Conservation (phyloP, 2,113 vertebrate species). For the Calonectris borealis region DNA sequence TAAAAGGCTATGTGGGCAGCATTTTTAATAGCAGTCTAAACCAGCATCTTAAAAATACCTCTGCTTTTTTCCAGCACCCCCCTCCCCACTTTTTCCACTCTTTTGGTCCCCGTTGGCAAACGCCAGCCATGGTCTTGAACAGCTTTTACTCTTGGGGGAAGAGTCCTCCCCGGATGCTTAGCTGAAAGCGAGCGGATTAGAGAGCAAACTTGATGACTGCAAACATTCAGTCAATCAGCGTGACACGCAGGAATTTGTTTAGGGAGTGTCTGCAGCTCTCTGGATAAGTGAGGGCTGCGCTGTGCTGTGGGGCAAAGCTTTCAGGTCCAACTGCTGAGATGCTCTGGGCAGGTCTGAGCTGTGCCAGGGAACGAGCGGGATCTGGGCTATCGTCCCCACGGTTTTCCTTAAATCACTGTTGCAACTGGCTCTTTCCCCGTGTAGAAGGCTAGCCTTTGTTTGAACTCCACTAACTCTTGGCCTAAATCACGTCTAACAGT, state of each 20-base stretch:
- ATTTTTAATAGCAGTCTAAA: constrained; percentile 87
- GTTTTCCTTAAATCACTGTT: background rate
- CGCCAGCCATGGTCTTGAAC: background rate
- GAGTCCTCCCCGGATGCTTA: background rate
- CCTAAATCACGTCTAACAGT: background rate
- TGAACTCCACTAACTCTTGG: background rate
- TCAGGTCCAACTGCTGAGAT: background rate
- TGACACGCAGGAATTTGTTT: background rate
- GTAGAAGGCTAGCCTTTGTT: background rate
- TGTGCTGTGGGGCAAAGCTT: background rate
- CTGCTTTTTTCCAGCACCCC: constrained; percentile 13
- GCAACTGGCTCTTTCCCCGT: accelerated
- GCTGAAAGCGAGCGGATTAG: background rate
- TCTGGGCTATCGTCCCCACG: accelerated
- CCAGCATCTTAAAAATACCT: constrained; percentile 76
- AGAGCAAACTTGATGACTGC: background rate
- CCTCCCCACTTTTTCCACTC: background rate
- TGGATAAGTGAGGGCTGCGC: background rate
- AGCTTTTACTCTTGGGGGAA: background rate
- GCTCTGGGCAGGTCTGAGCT: background rate
- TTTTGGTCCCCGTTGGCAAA: background rate
- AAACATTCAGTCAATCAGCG: background rate
- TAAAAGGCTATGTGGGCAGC: constrained; percentile 91
- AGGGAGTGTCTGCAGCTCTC: background rate
- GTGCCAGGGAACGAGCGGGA: background rate